Base-by-base conservation (phyloP, 1,140 invertebrate species). In the Drosophila rufa region DNA sequence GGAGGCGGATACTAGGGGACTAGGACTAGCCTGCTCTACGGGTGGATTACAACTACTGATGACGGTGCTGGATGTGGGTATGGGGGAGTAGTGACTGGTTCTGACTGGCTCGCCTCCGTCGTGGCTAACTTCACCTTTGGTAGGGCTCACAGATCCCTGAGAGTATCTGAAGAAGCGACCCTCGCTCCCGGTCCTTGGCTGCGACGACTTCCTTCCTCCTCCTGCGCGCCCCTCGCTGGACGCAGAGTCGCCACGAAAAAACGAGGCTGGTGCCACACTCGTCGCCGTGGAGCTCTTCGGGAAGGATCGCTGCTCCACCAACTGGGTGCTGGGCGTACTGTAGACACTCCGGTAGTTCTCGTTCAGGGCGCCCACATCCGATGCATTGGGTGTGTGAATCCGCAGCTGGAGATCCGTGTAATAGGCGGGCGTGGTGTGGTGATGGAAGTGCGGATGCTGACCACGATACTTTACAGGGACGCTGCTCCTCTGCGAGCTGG, bases 331-430 rank as follows among this genome's bases (percentile, higher is more conserved):
- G 45, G 91, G 91, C 11, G 91, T 92, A 25, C 66, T 75, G 45
- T 92, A 92, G 2, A 92, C 91, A 71, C 91, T 92, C 22, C 74
- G 76, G 69, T 92, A 92, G 17, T 92, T 92, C 62, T 92, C 91
- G 67, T 92, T 92, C 53, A 92, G 33, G 0, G 89, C 80, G 7
- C 78, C 89, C 25, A 79, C 79, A 80, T 92, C 91, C 15, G 91
- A 75, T 7, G 79, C 87, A 48, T 80, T 85, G 3, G 91, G 91
- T 15, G 91, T 92, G 53, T 92, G 91, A 19, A 92, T 92, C 22
- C 76, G 78, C 25, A 92, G 61, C 51, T 92, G 81, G 0, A 85
- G 69, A 59, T 92, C 91, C 47, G 91, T 92, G n/a, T 92, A 92
- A 60, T 92, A 92, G 9, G 82, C 85, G 27, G 91, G 91, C 45